These are phyloP conservation scores for Drosophila teissieri DNA, from an alignment of 1,140 invertebrate genomes.

Conservation along the genomic window DNA sequence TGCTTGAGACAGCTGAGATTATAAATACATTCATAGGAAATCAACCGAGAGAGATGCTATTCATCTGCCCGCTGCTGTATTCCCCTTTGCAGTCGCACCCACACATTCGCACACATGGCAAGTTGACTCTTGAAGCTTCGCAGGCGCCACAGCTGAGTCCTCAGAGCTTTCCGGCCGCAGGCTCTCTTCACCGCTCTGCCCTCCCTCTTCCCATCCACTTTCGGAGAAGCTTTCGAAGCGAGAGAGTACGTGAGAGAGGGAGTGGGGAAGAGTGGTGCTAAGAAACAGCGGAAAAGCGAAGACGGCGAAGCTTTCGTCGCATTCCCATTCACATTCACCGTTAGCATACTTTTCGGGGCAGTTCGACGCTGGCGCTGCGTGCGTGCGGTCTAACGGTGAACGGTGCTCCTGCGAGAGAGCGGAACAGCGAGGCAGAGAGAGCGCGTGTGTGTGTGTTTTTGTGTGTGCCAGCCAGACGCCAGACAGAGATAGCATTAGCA, in stretches of 20 bases:
- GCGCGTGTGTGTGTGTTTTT: slow-evolving; percentile 20
- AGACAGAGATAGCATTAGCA: slow-evolving; percentile 36
- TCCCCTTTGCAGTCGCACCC: slow-evolving; percentile 30
- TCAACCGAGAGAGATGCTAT: background rate
- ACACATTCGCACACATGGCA: slow-evolving; percentile 20
- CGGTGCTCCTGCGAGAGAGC: slow-evolving; percentile 17
- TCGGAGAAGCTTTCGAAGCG: slow-evolving; percentile 1
- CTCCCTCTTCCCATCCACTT: background rate
- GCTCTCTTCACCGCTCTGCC: background rate
- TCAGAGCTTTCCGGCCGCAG: slow-evolving; percentile 39
- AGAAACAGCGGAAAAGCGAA: background rate
- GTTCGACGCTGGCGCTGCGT: slow-evolving; percentile 82
- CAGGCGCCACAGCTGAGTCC: slow-evolving; percentile 49
- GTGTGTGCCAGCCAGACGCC: slow-evolving; percentile 31
- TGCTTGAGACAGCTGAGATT: too few relatives aligned
- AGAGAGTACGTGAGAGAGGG: background rate
- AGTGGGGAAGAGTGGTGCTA: background rate
- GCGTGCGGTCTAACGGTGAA: slow-evolving; percentile 74
- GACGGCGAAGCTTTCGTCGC: slow-evolving; percentile 30
- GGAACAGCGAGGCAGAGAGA: slow-evolving; percentile 24
- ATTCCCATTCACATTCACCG: slow-evolving; percentile 43
- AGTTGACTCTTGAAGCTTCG: slow-evolving; percentile 61
- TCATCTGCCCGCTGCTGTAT: background rate
- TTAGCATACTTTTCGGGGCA: slow-evolving; percentile 72
- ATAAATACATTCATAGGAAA: too few relatives aligned